A percentile compares a stretch with the other conserved stretches of the same genome.
These are phyloP conservation scores for Ricordea florida DNA, from an alignment of 92 coral and sea anemone genomes.

Conservation along the genomic window DNA sequence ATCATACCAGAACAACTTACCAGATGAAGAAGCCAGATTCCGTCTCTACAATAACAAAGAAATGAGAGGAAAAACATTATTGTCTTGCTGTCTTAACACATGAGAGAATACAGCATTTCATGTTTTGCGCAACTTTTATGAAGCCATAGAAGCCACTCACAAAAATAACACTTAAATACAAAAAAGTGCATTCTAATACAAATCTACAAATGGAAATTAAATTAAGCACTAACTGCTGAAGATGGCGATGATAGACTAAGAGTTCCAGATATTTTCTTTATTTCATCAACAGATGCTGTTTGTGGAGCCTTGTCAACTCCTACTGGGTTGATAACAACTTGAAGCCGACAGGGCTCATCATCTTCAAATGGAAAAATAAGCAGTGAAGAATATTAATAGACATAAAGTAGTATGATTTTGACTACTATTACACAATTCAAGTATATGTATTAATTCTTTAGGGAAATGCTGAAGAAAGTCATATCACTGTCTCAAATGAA, in stretches of 20 bases:
- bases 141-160: no score
- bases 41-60: constrained; percentile 61
- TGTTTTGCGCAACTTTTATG: no score
- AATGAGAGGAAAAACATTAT: background rate
- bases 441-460: no score
- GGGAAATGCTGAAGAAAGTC: no score
- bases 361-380: constrained; percentile 13
- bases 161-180: no score
- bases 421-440: no score
- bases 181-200: no score
- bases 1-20: constrained; percentile 27
- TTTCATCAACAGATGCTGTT: constrained; percentile 92
- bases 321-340: constrained; percentile 93
- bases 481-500: no score
- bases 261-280: constrained; percentile 84
- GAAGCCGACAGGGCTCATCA: constrained; percentile 88
- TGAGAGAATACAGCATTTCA: no score
- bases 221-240: constrained; percentile 64
- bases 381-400: background rate
- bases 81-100: no score
- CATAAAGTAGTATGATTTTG: no score
- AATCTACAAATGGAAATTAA: background rate
- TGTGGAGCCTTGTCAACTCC: constrained; percentile 69
- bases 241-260: constrained; percentile 93
- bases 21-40: constrained; percentile 67